Evolutionary conservation across 2,797 vertebrate genomes (phyloP), one percentile per base, ranked within the genome.

Genomic region (Danio tinwini): DNA sequence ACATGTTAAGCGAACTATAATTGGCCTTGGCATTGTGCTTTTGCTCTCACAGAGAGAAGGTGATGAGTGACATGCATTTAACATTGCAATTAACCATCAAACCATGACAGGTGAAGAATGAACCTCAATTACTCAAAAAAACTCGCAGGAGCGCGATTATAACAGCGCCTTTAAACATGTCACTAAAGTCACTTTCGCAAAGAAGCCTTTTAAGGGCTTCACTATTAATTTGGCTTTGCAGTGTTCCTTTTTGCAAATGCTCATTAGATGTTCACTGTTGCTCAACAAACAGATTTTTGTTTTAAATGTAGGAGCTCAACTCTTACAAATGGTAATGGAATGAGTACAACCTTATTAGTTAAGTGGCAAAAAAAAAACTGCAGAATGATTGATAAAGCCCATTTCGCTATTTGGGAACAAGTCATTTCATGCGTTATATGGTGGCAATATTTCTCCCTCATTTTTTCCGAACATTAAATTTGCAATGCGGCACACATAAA

Each of bases 261-360:
- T 61, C 72, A 74, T 59, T 74, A 74, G 19, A 61, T 39, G 56
- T 45, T 17, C 42, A 59, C 42, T 59, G 14, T 10, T 50, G 21
- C 21, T 50, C 55, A 62, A 62, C 6, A 49, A 61, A 74, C 47
- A 37, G 29, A 62, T 62, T 59, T 74, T 74, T 74, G 70, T 45
- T 37, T 19, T 61, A 19, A 74, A 49, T 74, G 61, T 61, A 61
- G 59, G 71, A 74, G 45, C 42, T 74, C 16, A 44, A 74, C 42
- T 62, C 44, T 74, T 21, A 62, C 13, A 49, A 47, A 47, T 0
- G 19, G 16, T 62, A 49, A 74, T 49, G 72, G 5, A 74, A 59
- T 61, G 14, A 59, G 42, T 11, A 47, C 53, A 62, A 61, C 72
- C 69, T 58, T 45, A 58, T 55, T 55, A 56, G 69, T 56, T 71